Conservation (phyloP, 2,113 vertebrate species). For the Megaleporinus macrocephalus region DNA sequence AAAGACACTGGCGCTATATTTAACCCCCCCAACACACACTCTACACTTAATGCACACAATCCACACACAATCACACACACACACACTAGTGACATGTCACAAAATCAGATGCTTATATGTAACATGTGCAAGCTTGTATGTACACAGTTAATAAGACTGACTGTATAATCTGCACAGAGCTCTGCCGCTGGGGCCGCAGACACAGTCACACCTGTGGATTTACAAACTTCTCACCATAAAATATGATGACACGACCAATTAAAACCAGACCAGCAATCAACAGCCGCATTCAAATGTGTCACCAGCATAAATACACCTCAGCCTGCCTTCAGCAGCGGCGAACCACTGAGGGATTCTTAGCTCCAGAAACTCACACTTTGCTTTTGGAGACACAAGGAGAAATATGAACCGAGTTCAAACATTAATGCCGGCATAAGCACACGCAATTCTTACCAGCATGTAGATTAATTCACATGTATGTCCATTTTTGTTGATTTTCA, state of each 20-base stretch:
- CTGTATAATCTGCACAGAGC: not conserved
- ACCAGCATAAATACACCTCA: not conserved
- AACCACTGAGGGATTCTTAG: not conserved
- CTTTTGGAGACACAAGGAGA: no score
- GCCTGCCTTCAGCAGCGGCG: not conserved
- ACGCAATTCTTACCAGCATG: no score
- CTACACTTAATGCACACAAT: not conserved
- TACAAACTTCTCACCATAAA: not conserved
- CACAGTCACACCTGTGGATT: conserved; percentile 6
- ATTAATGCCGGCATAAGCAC: no score
- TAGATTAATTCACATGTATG: no score
- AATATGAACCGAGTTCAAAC: no score
- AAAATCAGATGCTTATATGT: not conserved
- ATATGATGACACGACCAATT: not conserved
- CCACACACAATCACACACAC: not conserved
- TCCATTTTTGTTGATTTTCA: no score
- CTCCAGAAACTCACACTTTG: not conserved
- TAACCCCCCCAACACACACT: conserved; percentile 6
- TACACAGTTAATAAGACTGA: not conserved
- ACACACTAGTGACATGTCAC: not conserved
- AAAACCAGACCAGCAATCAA: not conserved
- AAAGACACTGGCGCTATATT: not conserved
- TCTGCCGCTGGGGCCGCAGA: not conserved
- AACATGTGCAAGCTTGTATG: not conserved
- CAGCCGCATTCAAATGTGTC: not conserved